These are phyloP conservation scores for Callimorpha dominula DNA, from an alignment of 2,888 invertebrate species.

Conservation along the genomic window DNA sequence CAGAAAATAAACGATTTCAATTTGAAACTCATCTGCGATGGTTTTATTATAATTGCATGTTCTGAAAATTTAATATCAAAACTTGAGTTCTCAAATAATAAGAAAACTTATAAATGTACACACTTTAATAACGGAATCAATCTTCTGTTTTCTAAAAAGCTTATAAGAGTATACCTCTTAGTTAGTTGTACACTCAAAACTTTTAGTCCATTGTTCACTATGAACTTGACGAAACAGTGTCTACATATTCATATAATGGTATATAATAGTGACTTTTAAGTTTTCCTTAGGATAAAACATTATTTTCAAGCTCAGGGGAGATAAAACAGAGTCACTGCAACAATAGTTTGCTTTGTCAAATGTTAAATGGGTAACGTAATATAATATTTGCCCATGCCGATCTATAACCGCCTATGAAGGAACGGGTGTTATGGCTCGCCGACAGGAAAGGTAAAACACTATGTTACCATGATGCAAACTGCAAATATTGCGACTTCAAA, in stretches of 20 bases:
- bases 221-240: background rate
- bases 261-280: too few relatives aligned
- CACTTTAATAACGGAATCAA: background rate
- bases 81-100: background rate
- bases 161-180: background rate
- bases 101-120: conserved; percentile 3
- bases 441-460: too few relatives aligned
- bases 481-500: too few relatives aligned
- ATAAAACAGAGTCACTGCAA: too few relatives aligned
- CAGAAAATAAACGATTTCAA: conserved; percentile 15
- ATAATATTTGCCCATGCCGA: too few relatives aligned
- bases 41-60: conserved; percentile 10
- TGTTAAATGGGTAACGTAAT: too few relatives aligned
- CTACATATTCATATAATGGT: background rate
- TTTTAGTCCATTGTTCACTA: background rate
- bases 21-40: conserved; percentile 9
- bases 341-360: too few relatives aligned
- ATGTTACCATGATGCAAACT: too few relatives aligned
- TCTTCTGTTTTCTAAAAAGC: background rate
- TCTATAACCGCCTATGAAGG: too few relatives aligned
- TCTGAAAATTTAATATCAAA: conserved; percentile 6
- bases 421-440: too few relatives aligned
- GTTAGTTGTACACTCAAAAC: background rate
- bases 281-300: too few relatives aligned
- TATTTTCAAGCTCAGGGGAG: too few relatives aligned